phyloP scores from a whole-genome alignment of 2,888 invertebrate genomes.

The Galeruca laticollis region DNA sequence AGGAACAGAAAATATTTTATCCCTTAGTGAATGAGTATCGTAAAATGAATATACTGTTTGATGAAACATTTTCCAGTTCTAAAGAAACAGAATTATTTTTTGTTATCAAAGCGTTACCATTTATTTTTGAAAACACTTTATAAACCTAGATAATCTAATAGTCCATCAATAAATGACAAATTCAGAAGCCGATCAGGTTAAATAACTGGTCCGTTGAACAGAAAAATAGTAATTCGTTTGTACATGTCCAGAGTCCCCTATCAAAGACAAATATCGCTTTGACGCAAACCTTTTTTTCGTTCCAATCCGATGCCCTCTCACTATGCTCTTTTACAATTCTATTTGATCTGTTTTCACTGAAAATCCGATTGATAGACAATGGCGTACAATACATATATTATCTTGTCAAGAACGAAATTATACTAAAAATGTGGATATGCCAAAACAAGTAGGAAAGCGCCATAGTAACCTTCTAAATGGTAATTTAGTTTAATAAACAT shows the following conservation, averaged over 20 bases:
- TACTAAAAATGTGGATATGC: too few species aligned
- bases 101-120: too few species aligned
- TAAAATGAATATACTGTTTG: too few species aligned
- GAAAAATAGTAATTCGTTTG: not conserved
- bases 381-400: not conserved
- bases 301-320: slow-evolving; percentile 23
- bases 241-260: slow-evolving; percentile 11
- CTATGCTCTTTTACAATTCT: slow-evolving; percentile 27
- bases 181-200: not conserved
- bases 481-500: too few species aligned
- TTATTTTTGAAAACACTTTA: too few species aligned
- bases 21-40: too few species aligned
- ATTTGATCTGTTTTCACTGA: slow-evolving; percentile 24
- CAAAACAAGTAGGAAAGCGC: too few species aligned
- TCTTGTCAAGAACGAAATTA: too few species aligned
- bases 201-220: not conserved
- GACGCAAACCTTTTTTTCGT: slow-evolving; percentile 9
- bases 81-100: too few species aligned
- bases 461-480: too few species aligned
- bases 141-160: not conserved
- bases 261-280: slow-evolving; percentile 32
- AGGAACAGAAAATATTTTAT: too few species aligned
- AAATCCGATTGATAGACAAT: slow-evolving; percentile 16
- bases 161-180: not conserved
- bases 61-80: too few species aligned